Evolutionary conservation across 2,888 invertebrate genomes (phyloP).

Genomic region (Ectemnius cavifrons): DNA sequence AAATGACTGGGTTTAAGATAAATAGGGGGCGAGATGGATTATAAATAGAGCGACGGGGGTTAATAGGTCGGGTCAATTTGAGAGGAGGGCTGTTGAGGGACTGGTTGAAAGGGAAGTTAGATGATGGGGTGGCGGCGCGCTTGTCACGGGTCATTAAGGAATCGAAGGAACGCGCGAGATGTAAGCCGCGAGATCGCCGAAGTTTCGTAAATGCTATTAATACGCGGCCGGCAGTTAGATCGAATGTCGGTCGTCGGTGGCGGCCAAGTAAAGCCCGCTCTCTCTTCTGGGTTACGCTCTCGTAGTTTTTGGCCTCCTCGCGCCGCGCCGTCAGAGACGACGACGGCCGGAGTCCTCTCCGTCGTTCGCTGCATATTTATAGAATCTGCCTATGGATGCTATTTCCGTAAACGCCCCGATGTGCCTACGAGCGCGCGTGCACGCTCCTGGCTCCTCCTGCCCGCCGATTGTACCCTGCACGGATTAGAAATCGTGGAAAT

Average conservation of each 20-base stretch:
- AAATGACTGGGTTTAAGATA: no score
- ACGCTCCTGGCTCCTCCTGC: conserved; percentile 34
- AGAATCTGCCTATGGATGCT: conserved; percentile 73
- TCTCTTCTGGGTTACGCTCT: conserved; percentile 65
- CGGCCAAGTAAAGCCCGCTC: conserved; percentile 77
- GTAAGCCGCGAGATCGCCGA: conserved; percentile 55
- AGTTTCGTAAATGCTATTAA: conserved; percentile 76
- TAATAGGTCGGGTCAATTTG: conserved; percentile 44
- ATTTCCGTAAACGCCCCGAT: conserved; percentile 73
- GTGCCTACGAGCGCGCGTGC: conserved; percentile 36
- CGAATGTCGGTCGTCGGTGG: conserved; percentile 76
- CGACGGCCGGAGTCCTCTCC: conserved; percentile 35
- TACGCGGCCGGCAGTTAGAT: conserved; percentile 75
- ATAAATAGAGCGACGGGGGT: conserved; percentile 11
- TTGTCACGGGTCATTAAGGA: no score
- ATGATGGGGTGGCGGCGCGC: no score
- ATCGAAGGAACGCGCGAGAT: no score
- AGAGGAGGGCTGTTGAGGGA: no score
- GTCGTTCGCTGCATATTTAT: conserved; percentile 71
- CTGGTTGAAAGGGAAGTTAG: no score
- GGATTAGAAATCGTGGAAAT: conserved; percentile 34
- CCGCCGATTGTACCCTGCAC: conserved; percentile 50
- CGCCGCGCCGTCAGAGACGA: conserved; percentile 40
- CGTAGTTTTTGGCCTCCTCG: conserved; percentile 58
- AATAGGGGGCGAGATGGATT: not conserved